A percentile compares a stretch with the other conserved stretches of the same genome.
Conservation (phyloP, 2,888 invertebrate species). For the Cheilosia pagana region DNA sequence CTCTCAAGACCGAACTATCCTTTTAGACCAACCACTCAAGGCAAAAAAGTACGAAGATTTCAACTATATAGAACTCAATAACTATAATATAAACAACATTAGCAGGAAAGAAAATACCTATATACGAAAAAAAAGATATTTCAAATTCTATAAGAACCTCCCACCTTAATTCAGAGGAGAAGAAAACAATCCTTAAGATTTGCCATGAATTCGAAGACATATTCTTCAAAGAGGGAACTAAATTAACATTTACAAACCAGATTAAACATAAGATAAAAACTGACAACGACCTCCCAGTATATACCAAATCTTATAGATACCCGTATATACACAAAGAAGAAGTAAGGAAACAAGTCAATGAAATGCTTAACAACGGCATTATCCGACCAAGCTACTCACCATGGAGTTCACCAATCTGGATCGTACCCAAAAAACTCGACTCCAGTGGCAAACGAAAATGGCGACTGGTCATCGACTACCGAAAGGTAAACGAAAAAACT, state of each 20-base stretch:
- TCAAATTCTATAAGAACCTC: neutral
- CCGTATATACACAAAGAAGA: slow-evolving; percentile 3
- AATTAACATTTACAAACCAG: slow-evolving; percentile 9
- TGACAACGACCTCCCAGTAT: neutral
- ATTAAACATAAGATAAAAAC: slow-evolving; percentile 10
- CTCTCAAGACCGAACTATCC: slow-evolving; percentile 1
- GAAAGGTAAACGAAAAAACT: neutral
- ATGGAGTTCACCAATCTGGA: no score
- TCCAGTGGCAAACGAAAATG: neutral
- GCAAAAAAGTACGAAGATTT: neutral
- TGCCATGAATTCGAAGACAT: neutral
- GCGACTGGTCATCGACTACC: neutral
- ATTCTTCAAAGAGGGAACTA: slow-evolving; percentile 17
- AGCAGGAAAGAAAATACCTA: neutral
- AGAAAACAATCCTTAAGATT: neutral
- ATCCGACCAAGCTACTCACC: no score
- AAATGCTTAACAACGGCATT: no score
- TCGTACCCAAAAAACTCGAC: slow-evolving; percentile 7
- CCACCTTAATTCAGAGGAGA: neutral
- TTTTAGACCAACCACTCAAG: slow-evolving; percentile 8
- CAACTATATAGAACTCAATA: neutral
- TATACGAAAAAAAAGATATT: neutral
- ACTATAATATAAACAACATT: neutral
- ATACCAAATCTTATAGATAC: slow-evolving; percentile 17
- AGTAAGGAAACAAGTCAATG: neutral